Evolutionary conservation across 2,113 vertebrate genomes (phyloP), one percentile per base, ranked within the genome.

Genomic region (Xiphophorus hellerii): DNA sequence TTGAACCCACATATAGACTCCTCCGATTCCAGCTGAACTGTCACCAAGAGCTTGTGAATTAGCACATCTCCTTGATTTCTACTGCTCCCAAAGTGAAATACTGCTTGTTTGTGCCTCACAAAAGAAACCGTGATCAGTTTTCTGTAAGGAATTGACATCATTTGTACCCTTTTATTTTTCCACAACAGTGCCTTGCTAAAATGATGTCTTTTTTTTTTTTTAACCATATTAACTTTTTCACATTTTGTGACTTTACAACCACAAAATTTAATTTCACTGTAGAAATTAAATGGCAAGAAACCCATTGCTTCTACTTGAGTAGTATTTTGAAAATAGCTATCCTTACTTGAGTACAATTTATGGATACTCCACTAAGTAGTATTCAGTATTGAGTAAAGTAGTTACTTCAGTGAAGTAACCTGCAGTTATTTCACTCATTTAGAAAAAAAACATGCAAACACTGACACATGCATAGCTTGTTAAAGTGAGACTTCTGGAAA

Each of bases 41-140:
- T 69, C 71, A 72, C 82, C 71, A 82, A 80, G 35, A 30, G 1
- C 9, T 74, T 28, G 31, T 84, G 75, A 78, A 80, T 80, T 67
- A 71, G 48, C 35, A 30, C 0, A 9, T 12, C 28, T 35, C 69
- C n/a, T 60, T 83, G 51, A 73, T 69, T 66, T 62, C 0, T 63
- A 27, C 42, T 61, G 63, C 62, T 58, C 71, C 29, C 14, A 0
- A 39, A 62, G 69, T 69, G 44, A 72, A 78, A 69, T 22, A 60
- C 30, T 62, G 48, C 66, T 15, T 17, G 42, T 65, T 66, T 71
- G n/a, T 71, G 28, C 9, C 54, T 69, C n/a, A 27, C 62, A 25
- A 71, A 61, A 58, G 17, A 48, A 33, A 74, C 66, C 17, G 58
- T 71, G 64, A 15, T 37, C 35, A 35, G 58, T 74, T 22, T 70